Evolutionary conservation across 2,888 invertebrate species (phyloP).

Genomic region (Folsomia manolachei): DNA sequence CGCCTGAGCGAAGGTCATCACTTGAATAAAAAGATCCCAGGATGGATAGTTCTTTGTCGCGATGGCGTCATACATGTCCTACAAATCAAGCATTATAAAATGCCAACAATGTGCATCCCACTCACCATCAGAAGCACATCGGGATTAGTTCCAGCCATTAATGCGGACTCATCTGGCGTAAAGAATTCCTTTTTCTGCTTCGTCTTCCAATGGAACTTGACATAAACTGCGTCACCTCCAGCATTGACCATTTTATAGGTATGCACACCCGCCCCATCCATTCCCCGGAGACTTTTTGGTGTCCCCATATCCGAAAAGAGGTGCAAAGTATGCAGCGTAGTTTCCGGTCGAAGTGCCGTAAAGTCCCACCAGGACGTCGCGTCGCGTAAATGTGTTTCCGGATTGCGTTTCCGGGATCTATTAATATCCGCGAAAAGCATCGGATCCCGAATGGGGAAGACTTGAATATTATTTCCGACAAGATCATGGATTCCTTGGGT

Average conservation of each 20-base stretch:
- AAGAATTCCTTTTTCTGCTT: conserved; percentile 84
- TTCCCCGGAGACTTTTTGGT: conserved; percentile 72
- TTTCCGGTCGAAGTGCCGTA: conserved; percentile 79
- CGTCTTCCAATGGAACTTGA: conserved; percentile 66
- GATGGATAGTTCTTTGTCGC: conserved; percentile 22
- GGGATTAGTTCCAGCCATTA: conserved; percentile 74
- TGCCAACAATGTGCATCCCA: too few species aligned
- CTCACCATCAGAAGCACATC: conserved; percentile 57
- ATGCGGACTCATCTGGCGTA: conserved; percentile 64
- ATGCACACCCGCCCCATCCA: conserved; percentile 95
- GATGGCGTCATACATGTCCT: conserved; percentile 37
- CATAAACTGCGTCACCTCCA: conserved; percentile 68
- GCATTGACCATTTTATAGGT: conserved; percentile 83
- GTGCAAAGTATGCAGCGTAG: conserved; percentile 77
- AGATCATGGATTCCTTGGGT: conserved; percentile 91
- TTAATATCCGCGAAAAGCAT: conserved; percentile 82
- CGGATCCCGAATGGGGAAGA: conserved; percentile 89
- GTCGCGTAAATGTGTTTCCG: conserved; percentile 85
- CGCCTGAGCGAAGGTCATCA: conserved; percentile 35
- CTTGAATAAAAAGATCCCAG: conserved; percentile 34
- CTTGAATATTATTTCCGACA: conserved; percentile 88
- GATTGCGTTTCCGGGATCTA: conserved; percentile 94
- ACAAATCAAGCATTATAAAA: too few species aligned
- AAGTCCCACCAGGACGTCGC: conserved; percentile 97
- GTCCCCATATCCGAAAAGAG: conserved; percentile 88